Base-by-base conservation (phyloP, 1,140 invertebrate species). In the Mya arenaria region DNA sequence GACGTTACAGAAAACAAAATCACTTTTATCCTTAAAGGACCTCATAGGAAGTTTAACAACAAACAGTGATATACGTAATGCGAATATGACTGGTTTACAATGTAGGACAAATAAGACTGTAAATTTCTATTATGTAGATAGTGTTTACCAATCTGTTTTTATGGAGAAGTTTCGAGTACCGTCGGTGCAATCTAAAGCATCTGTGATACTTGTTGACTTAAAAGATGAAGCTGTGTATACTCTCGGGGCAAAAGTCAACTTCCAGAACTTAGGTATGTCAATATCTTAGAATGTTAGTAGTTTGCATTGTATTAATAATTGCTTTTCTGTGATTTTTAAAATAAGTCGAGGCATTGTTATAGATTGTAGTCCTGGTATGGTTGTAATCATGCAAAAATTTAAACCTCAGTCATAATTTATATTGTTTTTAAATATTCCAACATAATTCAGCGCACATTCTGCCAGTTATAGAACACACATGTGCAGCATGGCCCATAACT, bases 111-210 rank as follows among this genome's bases (percentile, higher is more conserved):
- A 97, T 89, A 93, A 92, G 82, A 95, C 95, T 25, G 84, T 97
- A 39, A 93, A 94, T 55, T 94, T 97, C 78, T 89, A 96, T 39
- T 95, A 95, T 0, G 94, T 97, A 68, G 96, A 97, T 88, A 95
- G 95, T 88, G 86, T 95, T 3, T 88, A 94, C 39, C 96, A 95
- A 88, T 94, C 94, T 81, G 94, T 96, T 86, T 97, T 96, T 90
- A 95, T 96, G 5, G 95, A 96, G 88, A 94, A 94, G 28, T 93
- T 97, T 34, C 96, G 96, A 1, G 94, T 92, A 19, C 81, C 19
- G 48, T 52, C 48, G 2, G 25, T 23, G 25, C 91, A 68, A 56
- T 89, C 6, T 81, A 83, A 39, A 96, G 74, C 96, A 60, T 94
- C 95, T 55, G 95, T 95, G 71, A 93, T 96, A 37, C 96, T 97